A percentile compares a stretch with the other conserved stretches of the same genome.
Conservation (phyloP, 2,888 invertebrate genomes). For the Melitaea athalia region DNA sequence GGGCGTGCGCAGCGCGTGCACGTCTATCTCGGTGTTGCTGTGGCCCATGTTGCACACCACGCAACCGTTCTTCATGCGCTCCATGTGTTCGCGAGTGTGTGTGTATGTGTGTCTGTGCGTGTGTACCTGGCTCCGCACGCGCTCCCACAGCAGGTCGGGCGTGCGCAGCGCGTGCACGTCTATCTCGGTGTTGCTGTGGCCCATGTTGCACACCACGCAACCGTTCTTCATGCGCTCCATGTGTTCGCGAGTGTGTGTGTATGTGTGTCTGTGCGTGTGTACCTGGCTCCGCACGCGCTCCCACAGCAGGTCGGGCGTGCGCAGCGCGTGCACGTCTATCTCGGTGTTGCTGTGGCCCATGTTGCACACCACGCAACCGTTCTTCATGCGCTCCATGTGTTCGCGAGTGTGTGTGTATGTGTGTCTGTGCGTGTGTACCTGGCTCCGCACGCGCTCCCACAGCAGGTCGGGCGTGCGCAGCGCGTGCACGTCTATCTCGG, state of each 20-base stretch:
- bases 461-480: constrained; percentile 96
- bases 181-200: constrained; percentile 96
- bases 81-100: constrained; percentile 96
- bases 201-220: constrained; percentile 98
- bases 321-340: constrained; percentile 92
- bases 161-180: constrained; percentile 96
- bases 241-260: constrained; percentile 89
- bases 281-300: constrained; percentile 89
- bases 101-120: no score
- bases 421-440: constrained; percentile 24
- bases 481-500: constrained; percentile 95
- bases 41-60: constrained; percentile 99
- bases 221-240: constrained; percentile 99
- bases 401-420: constrained; percentile 85
- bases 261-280: not conserved
- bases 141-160: constrained; percentile 98
- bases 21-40: constrained; percentile 96
- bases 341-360: constrained; percentile 99
- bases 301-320: constrained; percentile 98
- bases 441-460: constrained; percentile 95
- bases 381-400: constrained; percentile 98
- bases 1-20: constrained; percentile 94
- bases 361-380: constrained; percentile 96
- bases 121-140: constrained; percentile 84
- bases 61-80: constrained; percentile 97